Evolutionary conservation across 1,140 invertebrate genomes (phyloP).

Genomic region (Dinothrombium tinctorium): DNA sequence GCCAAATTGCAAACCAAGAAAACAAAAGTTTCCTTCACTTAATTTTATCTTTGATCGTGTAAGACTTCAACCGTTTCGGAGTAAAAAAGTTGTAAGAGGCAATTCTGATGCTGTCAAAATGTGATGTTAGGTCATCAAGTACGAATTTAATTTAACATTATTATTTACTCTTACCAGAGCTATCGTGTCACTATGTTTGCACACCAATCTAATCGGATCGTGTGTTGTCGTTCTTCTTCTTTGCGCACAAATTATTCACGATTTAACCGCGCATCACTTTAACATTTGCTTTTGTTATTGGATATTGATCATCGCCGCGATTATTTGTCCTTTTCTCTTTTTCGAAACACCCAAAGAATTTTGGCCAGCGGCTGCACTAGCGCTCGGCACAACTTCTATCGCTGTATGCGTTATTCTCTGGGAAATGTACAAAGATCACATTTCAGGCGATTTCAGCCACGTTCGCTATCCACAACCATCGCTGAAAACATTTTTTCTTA

Average conservation of each 20-base stretch:
- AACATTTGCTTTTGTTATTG: conserved; percentile 26
- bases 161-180: too few relatives aligned
- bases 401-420: conserved; percentile 5
- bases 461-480: conserved; percentile 16
- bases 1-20: too few relatives aligned
- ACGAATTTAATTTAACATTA: too few relatives aligned
- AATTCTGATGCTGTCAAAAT: too few relatives aligned
- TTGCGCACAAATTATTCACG: neutral
- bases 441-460: neutral
- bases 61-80: too few relatives aligned
- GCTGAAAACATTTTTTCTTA: conserved; percentile 28
- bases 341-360: conserved; percentile 45
- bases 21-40: too few relatives aligned
- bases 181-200: too few relatives aligned
- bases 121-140: too few relatives aligned
- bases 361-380: conserved; percentile 21
- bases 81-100: too few relatives aligned
- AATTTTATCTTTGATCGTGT: too few relatives aligned
- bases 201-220: neutral
- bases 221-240: neutral
- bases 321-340: conserved; percentile 36
- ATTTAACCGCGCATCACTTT: neutral
- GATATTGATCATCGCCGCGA: conserved; percentile 33
- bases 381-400: neutral
- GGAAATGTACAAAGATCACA: conserved; percentile 2